Evolutionary conservation across 2,797 vertebrate species (phyloP), one percentile per base, ranked within the genome.

Genomic region (Tympanoctomys barrerae): DNA sequence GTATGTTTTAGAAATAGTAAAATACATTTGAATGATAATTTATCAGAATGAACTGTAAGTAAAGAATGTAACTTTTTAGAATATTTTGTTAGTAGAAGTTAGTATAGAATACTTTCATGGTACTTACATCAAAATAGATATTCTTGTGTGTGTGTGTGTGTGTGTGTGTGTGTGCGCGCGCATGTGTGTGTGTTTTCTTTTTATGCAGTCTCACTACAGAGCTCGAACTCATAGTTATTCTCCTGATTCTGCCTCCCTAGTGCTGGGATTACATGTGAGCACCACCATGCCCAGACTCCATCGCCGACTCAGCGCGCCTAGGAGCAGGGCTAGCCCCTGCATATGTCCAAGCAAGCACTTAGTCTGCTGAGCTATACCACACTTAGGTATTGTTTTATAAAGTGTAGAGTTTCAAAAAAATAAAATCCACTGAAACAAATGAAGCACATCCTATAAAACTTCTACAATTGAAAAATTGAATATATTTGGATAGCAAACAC

Each of bases 81-180:
- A 36, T 26, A 64, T 80, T 79, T 91, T 62, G 26, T 49, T 26
- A 5, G 12, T 83, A 26, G 13, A 75, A 94, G 42, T 42, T 42
- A 42, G 64, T 7, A 33, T 71, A 61, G 94, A 94, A 95, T 95
- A 94, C 90, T 97, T 66, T 88, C 95, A 98, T 95, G 95, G 91
- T 85, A 97, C 77, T 90, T 92, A 81, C 21, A 7, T 97, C 96
- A 91, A 91, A 96, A 95, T 98, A 86, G 96, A 0, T 59, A 79
- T 21, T 87, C 10, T 49, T 49, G 7, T 4, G 46, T 49, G 46
- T 49, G 46, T n/a, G n/a, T n/a, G n/a, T 49, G 49, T 49, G 49
- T 49, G 49, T 49, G 49, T 49, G 49, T 49, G 49, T 49, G 49
- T 49, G 49, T 11, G 42, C 5, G 42, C 5, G 42, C 5, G 42